These are phyloP conservation scores for Helogale parvula DNA, from an alignment of 2,113 vertebrate genomes.

Conservation along the genomic window DNA sequence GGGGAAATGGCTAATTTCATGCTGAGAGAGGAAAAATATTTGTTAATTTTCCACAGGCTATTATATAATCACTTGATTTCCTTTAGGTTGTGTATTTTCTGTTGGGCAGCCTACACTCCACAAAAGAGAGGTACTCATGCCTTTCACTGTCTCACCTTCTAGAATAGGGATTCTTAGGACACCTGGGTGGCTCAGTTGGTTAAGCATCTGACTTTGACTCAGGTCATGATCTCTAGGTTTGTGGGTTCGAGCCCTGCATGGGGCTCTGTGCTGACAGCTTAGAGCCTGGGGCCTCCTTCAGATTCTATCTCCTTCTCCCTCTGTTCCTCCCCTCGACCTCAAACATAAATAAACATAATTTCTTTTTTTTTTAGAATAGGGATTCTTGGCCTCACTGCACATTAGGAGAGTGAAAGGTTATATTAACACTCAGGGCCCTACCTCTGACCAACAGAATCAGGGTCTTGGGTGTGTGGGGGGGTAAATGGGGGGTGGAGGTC, in stretches of 20 bases:
- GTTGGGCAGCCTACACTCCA: background rate
- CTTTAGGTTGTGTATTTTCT: background rate
- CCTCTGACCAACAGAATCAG: background rate
- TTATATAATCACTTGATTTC: slow-evolving; percentile 31
- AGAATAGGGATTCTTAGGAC: background rate
- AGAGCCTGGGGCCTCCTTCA: too few relatives aligned
- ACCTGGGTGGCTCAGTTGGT: too few relatives aligned
- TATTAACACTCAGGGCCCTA: background rate
- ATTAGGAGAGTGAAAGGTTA: background rate
- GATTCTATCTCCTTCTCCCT: too few relatives aligned
- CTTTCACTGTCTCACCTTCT: background rate
- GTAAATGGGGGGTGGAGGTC: background rate
- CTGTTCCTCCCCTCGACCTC: too few relatives aligned
- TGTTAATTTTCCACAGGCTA: background rate
- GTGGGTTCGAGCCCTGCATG: too few relatives aligned
- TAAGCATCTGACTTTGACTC: too few relatives aligned
- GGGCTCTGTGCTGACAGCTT: too few relatives aligned
- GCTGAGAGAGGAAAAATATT: slow-evolving; percentile 27
- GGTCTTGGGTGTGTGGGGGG: background rate
- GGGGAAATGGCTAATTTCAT: background rate
- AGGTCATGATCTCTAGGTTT: too few relatives aligned
- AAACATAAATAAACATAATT: too few relatives aligned
- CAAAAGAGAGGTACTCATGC: background rate
- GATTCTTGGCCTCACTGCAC: background rate
- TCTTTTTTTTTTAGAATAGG: background rate